These are phyloP conservation scores for Pollenia angustigena DNA, from an alignment of 2,888 invertebrate genomes.

Conservation along the genomic window DNA sequence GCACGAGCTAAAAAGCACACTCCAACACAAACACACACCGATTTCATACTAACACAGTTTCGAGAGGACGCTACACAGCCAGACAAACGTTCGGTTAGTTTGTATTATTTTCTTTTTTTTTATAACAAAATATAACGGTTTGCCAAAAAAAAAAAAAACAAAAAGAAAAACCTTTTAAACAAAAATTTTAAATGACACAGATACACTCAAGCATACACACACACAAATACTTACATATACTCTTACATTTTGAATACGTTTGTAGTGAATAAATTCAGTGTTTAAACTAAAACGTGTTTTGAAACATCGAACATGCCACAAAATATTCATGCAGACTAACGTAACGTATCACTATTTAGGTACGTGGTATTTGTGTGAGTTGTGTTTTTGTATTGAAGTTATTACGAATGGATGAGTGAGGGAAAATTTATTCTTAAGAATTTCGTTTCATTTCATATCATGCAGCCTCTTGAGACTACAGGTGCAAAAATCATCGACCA, in stretches of 20 bases:
- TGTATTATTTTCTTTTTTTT: slow-evolving; percentile 42
- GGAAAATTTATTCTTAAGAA: slow-evolving; percentile 40
- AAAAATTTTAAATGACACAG: slow-evolving; percentile 21
- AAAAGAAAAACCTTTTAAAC: slow-evolving; percentile 39
- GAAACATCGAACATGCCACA: slow-evolving; percentile 39
- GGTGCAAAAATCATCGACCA: slow-evolving; percentile 68
- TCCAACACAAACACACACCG: not conserved
- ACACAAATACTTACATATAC: not conserved
- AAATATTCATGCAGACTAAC: not conserved
- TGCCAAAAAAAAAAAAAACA: slow-evolving; percentile 47
- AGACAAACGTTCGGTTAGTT: slow-evolving; percentile 6
- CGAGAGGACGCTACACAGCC: slow-evolving; percentile 13
- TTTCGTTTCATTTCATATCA: slow-evolving; percentile 19
- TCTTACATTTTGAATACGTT: not conserved
- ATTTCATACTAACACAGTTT: slow-evolving; percentile 21
- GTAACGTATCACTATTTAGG: slow-evolving; percentile 4
- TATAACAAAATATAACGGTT: slow-evolving; percentile 57
- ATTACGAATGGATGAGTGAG: not conserved
- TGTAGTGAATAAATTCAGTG: slow-evolving; percentile 20
- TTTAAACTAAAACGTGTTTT: slow-evolving; percentile 63
- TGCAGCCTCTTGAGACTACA: slow-evolving; percentile 70
- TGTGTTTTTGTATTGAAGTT: not conserved
- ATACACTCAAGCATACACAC: slow-evolving; percentile 6
- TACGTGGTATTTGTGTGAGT: slow-evolving; percentile 3
- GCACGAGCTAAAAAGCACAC: slow-evolving; percentile 66